These are phyloP conservation scores for Gymnorhina tibicen DNA, from an alignment of 2,113 vertebrate genomes.

Conservation along the genomic window DNA sequence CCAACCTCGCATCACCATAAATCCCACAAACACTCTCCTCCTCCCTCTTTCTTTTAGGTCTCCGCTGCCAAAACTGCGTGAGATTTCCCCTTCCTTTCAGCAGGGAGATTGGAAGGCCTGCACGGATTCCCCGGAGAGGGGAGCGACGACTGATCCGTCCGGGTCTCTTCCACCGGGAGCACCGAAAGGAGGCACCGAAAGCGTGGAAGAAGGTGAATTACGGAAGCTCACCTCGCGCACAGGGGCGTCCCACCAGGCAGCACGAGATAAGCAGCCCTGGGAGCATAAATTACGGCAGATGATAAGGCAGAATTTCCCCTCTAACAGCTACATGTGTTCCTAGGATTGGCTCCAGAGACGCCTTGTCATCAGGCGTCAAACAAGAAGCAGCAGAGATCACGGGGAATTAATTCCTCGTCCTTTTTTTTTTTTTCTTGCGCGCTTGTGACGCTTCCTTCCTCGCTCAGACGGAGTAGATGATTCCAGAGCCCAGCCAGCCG, in stretches of 20 bases:
- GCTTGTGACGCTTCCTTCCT: background rate
- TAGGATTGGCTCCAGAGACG: background rate
- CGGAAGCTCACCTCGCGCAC: background rate
- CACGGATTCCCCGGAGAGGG: background rate
- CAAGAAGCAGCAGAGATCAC: background rate
- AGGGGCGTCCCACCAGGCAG: background rate
- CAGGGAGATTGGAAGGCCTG: background rate
- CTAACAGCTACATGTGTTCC: background rate
- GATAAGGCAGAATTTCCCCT: background rate
- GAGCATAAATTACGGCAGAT: background rate
- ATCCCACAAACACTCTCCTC: background rate
- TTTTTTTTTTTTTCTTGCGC: background rate
- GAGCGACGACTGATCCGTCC: background rate
- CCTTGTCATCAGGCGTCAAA: conserved; percentile 7
- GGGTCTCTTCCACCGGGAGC: background rate
- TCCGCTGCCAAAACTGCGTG: background rate
- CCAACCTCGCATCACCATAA: background rate
- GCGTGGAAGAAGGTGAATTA: background rate
- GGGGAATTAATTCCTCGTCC: background rate
- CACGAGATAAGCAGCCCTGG: background rate
- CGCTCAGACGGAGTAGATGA: background rate
- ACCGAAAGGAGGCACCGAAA: background rate
- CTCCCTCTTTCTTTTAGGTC: background rate
- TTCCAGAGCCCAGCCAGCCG: background rate
- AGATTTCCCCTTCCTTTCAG: background rate